Evolutionary conservation across 2,113 vertebrate species (phyloP).

Genomic region (Prinia subflava): DNA sequence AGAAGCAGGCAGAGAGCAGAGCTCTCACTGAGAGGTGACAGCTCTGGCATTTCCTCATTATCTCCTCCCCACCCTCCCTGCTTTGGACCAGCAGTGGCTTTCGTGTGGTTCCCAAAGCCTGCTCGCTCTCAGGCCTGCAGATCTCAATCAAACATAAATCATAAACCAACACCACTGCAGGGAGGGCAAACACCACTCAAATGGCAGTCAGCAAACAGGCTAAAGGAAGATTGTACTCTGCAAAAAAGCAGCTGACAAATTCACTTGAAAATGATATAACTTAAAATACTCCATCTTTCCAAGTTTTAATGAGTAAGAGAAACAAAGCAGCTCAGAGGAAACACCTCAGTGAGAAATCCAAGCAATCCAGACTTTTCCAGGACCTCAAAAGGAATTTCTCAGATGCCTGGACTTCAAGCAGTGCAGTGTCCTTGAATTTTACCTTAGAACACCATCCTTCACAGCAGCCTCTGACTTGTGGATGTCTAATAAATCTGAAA

Average conservation of each 20-base stretch:
- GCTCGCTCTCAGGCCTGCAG: neutral
- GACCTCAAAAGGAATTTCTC: neutral
- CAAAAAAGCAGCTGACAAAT: neutral
- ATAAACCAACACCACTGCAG: neutral
- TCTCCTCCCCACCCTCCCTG: neutral
- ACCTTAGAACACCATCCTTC: neutral
- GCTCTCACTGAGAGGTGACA: neutral
- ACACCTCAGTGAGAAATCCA: neutral
- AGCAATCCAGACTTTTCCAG: neutral
- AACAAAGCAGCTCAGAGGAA: neutral
- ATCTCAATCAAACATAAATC: neutral
- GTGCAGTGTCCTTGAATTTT: neutral
- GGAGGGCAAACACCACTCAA: accelerated
- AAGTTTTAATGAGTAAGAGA: neutral
- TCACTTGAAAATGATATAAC: neutral
- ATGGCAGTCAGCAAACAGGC: neutral
- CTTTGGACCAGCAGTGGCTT: neutral
- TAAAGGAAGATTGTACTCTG: neutral
- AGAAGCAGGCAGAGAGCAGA: neutral
- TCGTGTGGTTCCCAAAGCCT: neutral
- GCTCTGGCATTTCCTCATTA: neutral
- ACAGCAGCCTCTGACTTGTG: neutral
- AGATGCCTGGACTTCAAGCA: neutral
- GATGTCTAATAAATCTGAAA: neutral
- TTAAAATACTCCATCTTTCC: neutral